Evolutionary conservation across 2,888 invertebrate species (phyloP).

Genomic region (Chloromyia formosa): DNA sequence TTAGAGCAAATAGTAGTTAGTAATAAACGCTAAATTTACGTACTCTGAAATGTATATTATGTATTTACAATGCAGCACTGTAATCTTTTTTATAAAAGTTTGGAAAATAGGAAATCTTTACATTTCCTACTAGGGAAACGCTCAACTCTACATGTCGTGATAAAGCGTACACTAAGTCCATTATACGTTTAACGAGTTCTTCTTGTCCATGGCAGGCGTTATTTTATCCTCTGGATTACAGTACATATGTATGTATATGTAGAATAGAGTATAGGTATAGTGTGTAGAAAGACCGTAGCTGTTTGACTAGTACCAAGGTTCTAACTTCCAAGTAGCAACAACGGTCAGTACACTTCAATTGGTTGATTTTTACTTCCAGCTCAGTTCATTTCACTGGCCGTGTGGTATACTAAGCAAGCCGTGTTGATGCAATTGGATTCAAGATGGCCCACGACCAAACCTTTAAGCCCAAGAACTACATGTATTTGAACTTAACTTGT

Average conservation of each 20-base stretch:
- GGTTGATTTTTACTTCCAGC: conserved; percentile 23
- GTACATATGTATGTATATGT: background rate
- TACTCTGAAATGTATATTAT: no score
- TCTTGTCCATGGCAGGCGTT: background rate
- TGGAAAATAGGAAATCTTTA: no score
- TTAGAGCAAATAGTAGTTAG: no score
- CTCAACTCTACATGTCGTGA: background rate
- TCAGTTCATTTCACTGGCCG: conserved; percentile 16
- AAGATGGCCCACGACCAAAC: conserved; percentile 12
- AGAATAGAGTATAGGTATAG: no score
- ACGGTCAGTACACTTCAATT: conserved; percentile 1
- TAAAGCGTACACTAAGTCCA: background rate
- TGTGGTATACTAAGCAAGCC: background rate
- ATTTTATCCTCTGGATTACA: background rate
- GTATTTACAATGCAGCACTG: no score
- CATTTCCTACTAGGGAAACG: background rate
- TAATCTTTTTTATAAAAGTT: no score
- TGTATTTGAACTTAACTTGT: background rate
- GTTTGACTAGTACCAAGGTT: background rate
- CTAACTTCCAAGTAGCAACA: no score
- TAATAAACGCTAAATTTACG: no score
- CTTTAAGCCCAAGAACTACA: background rate
- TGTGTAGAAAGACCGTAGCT: background rate
- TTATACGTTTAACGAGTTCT: conserved; percentile 19
- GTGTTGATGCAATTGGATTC: conserved; percentile 23